These are phyloP conservation scores for Drosophila pseudotakahashii DNA, from an alignment of 2,888 invertebrate genomes.

Conservation along the genomic window DNA sequence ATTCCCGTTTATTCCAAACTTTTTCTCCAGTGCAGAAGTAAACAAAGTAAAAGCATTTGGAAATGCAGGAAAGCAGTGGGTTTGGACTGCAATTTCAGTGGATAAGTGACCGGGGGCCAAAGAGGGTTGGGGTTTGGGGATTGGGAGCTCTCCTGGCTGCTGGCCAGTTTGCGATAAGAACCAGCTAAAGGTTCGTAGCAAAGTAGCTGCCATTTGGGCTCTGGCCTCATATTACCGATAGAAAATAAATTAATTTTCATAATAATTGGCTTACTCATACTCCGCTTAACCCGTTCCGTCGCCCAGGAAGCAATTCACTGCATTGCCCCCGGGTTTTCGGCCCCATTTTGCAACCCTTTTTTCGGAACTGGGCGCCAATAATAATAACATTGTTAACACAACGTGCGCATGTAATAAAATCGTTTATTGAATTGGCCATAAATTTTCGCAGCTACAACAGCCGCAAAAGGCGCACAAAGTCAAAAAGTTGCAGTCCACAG, in stretches of 20 bases:
- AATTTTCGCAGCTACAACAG: conserved; percentile 75
- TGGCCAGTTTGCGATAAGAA: conserved; percentile 63
- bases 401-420: conserved; percentile 81
- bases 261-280: conserved; percentile 57
- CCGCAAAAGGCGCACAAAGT: conserved; percentile 68
- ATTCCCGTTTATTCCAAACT: background rate
- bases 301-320: conserved; percentile 49
- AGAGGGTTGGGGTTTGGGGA: background rate
- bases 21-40: conserved; percentile 19
- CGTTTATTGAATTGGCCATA: conserved; percentile 82
- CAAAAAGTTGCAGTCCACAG: conserved; percentile 70
- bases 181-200: background rate
- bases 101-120: conserved; percentile 17
- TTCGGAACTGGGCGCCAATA: conserved; percentile 64
- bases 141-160: conserved; percentile 23
- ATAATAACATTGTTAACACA: conserved; percentile 81
- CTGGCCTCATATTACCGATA: conserved; percentile 62
- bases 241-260: conserved; percentile 77
- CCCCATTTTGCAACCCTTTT: conserved; percentile 40
- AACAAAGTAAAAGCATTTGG: conserved; percentile 65
- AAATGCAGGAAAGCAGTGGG: conserved; percentile 47
- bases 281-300: too few relatives aligned
- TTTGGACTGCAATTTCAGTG: conserved; percentile 32
- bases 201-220: conserved; percentile 8
- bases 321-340: conserved; percentile 42